Conservation (phyloP, 2,113 vertebrate species). For the Rhinichthys klamathensis region DNA sequence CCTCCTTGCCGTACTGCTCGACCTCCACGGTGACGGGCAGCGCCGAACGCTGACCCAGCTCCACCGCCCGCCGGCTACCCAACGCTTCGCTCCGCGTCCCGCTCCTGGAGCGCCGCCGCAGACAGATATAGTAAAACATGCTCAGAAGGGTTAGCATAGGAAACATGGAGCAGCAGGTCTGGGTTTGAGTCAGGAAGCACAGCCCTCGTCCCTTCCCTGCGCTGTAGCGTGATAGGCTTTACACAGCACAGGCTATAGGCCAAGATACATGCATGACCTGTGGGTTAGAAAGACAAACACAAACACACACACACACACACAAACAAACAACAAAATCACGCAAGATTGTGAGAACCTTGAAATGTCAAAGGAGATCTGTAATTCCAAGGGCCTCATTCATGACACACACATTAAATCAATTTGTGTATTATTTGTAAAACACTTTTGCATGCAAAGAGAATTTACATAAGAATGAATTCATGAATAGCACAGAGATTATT, state of each 20-base stretch:
- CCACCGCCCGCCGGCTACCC: constrained; percentile 89
- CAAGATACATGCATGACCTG: constrained; percentile 78
- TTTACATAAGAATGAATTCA: neutral
- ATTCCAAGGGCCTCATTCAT: neutral
- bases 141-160: constrained; percentile 98
- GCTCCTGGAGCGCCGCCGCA: constrained; percentile 95
- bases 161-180: constrained; percentile 76
- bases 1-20: constrained; percentile 96
- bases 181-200: constrained; percentile 45
- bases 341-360: neutral
- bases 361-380: neutral
- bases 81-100: constrained; percentile 89
- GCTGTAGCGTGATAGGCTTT: constrained; percentile 35
- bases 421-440: neutral
- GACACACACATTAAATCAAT: neutral
- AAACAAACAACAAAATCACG: constrained; percentile 18
- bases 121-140: constrained; percentile 99
- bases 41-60: constrained; percentile 84
- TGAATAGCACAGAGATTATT: neutral
- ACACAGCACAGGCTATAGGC: constrained; percentile 65
- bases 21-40: constrained; percentile 88
- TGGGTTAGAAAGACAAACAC: constrained; percentile 73
- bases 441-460: neutral
- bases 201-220: neutral
- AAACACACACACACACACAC: constrained; percentile 64